phyloP scores from a whole-genome alignment of 2,888 invertebrate genomes.

The Cheilosia vulpina region DNA sequence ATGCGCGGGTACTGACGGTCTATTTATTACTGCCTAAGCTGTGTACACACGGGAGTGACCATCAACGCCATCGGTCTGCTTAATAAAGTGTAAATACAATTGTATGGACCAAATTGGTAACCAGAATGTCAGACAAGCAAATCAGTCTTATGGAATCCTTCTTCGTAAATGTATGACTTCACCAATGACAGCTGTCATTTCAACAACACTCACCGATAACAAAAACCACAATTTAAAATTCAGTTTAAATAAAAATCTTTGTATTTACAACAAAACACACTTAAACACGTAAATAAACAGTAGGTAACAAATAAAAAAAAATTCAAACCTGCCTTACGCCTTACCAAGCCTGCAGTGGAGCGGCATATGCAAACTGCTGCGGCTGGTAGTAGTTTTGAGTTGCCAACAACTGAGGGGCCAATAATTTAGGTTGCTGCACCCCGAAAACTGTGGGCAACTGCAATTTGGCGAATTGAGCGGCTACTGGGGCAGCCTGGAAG shows the following conservation, averaged over 20 bases:
- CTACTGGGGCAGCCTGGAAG: slow-evolving; percentile 40
- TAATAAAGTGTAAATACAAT: no score
- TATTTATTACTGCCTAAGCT: no score
- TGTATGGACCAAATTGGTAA: no score
- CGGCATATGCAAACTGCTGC: slow-evolving; percentile 60
- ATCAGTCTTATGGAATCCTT: not conserved
- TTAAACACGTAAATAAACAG: slow-evolving; percentile 31
- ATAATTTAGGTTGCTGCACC: slow-evolving; percentile 42
- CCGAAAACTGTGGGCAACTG: slow-evolving; percentile 48
- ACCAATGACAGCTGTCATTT: not conserved
- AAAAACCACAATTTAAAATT: not conserved
- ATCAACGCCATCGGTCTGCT: no score
- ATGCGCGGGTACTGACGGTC: no score
- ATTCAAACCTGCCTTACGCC: slow-evolving; percentile 1
- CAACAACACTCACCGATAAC: no score
- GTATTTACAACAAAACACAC: not conserved
- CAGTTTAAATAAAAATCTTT: not conserved
- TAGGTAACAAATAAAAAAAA: slow-evolving; percentile 25
- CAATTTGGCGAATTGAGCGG: slow-evolving; percentile 49
- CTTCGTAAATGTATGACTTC: not conserved
- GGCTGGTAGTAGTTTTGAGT: slow-evolving; percentile 58
- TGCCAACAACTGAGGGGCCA: slow-evolving; percentile 40
- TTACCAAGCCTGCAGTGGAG: slow-evolving; percentile 64
- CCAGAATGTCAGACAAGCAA: no score
- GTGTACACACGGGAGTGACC: no score